These are phyloP conservation scores for Drosophila paramelanica DNA, from an alignment of 2,888 invertebrate species.

Conservation along the genomic window DNA sequence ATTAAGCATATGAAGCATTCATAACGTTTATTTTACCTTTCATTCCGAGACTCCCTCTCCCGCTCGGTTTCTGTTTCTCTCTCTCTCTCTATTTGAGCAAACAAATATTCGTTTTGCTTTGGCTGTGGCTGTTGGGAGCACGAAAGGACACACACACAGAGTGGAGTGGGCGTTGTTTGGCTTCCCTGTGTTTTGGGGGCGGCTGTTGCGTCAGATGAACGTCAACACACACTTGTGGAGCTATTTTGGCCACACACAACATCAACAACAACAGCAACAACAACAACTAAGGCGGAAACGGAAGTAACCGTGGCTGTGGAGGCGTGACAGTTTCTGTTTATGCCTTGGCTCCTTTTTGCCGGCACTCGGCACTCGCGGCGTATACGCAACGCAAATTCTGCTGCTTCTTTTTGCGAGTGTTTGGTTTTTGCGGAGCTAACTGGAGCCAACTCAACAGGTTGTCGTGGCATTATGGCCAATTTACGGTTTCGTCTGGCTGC, in stretches of 20 bases:
- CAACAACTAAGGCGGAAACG: not conserved
- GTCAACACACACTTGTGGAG: constrained; percentile 74
- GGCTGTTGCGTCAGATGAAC: constrained; percentile 39
- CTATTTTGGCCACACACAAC: constrained; percentile 44
- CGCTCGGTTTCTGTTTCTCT: too few species aligned
- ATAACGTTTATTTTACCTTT: constrained; percentile 76
- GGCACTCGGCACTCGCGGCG: constrained; percentile 57
- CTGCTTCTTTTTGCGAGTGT: constrained; percentile 8
- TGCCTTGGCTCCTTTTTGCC: constrained; percentile 27
- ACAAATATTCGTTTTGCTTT: constrained; percentile 47
- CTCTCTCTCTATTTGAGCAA: constrained; percentile 28
- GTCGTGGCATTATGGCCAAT: constrained; percentile 52
- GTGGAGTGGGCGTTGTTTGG: not conserved
- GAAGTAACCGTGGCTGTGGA: constrained; percentile 13
- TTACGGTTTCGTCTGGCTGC: constrained; percentile 46
- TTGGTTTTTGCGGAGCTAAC: not conserved
- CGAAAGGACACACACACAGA: constrained; percentile 19
- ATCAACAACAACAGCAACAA: constrained; percentile 13
- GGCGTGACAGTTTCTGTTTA: constrained; percentile 35
- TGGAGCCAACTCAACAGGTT: constrained; percentile 59
- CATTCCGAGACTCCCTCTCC: constrained; percentile 29
- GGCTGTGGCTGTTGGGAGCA: constrained; percentile 26
- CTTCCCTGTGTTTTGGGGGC: not conserved
- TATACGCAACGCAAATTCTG: constrained; percentile 52
- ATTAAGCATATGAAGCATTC: constrained; percentile 85